Percentiles rank a stretch among this genome's conserved stretches.
These are phyloP conservation scores for Merops nubicus DNA, from an alignment of 2,113 vertebrate genomes.

Conservation along the genomic window DNA sequence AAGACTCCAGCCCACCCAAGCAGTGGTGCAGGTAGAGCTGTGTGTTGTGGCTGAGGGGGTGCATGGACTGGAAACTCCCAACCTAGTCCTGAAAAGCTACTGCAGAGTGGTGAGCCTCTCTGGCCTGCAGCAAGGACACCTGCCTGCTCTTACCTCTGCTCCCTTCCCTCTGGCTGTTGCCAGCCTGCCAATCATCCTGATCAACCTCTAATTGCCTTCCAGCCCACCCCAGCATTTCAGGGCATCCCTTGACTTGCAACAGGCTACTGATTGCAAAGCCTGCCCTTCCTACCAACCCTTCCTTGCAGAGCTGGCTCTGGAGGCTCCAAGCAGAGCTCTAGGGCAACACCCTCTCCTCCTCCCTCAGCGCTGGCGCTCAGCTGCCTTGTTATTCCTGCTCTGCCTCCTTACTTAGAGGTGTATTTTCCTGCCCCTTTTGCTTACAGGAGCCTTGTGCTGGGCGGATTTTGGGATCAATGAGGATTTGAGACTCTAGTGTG, in stretches of 20 bases:
- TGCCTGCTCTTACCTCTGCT: not conserved
- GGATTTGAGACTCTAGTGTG: not conserved
- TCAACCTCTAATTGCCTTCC: not conserved
- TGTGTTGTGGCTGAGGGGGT: fast-evolving
- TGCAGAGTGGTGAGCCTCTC: not conserved
- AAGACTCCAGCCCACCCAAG: not conserved
- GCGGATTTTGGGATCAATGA: not conserved
- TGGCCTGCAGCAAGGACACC: not conserved
- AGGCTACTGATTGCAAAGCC: fast-evolving
- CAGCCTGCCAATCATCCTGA: not conserved
- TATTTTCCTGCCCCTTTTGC: not conserved
- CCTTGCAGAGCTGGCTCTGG: not conserved
- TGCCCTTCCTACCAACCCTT: not conserved
- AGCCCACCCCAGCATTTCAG: not conserved
- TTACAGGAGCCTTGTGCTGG: not conserved
- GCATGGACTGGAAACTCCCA: not conserved
- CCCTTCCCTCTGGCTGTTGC: not conserved
- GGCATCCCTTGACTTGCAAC: not conserved
- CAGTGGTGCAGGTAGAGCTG: not conserved
- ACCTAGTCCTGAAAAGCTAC: not conserved
- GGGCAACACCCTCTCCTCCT: not conserved
- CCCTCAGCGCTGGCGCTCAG: fast-evolving
- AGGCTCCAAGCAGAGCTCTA: not conserved
- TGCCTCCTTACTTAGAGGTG: not conserved
- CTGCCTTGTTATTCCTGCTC: constrained; percentile 12